Evolutionary conservation across 2,113 vertebrate species (phyloP).

Genomic region (Zingel zingel): DNA sequence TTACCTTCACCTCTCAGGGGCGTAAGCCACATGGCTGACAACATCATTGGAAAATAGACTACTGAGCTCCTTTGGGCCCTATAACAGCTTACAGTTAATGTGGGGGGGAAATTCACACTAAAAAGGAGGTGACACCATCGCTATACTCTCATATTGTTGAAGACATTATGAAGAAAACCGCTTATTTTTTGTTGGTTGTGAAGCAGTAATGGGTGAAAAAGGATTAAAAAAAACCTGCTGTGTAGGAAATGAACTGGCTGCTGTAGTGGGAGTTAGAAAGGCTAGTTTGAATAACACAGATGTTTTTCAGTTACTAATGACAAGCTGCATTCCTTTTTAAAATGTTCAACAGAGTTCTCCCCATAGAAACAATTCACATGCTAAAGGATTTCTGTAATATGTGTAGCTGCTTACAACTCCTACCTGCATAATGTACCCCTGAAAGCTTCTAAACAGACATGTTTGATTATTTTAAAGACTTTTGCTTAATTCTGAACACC

Average conservation of each 20-base stretch:
- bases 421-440: constrained; percentile 9
- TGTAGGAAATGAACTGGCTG: constrained; percentile 13
- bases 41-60: constrained; percentile 87
- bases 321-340: constrained; percentile 13
- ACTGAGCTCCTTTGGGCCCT: constrained; percentile 82
- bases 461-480: constrained; percentile 5
- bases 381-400: neutral
- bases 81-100: constrained; percentile 84
- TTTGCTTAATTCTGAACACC: constrained; percentile 21
- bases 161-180: constrained; percentile 61
- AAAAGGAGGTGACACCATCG: constrained; percentile 80
- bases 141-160: constrained; percentile 64
- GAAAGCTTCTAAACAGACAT: constrained; percentile 14
- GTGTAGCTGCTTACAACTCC: constrained; percentile 4
- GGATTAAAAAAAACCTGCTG: constrained; percentile 7
- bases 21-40: constrained; percentile 84
- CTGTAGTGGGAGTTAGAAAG: constrained; percentile 25
- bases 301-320: constrained; percentile 24
- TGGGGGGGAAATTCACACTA: constrained; percentile 70
- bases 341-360: constrained; percentile 17
- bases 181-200: constrained; percentile 46
- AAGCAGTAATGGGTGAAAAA: constrained; percentile 35
- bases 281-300: constrained; percentile 2
- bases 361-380: constrained; percentile 18
- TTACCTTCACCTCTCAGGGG: constrained; percentile 84